Conservation (phyloP, 2,888 invertebrate genomes). For the Tridacna gigas region DNA sequence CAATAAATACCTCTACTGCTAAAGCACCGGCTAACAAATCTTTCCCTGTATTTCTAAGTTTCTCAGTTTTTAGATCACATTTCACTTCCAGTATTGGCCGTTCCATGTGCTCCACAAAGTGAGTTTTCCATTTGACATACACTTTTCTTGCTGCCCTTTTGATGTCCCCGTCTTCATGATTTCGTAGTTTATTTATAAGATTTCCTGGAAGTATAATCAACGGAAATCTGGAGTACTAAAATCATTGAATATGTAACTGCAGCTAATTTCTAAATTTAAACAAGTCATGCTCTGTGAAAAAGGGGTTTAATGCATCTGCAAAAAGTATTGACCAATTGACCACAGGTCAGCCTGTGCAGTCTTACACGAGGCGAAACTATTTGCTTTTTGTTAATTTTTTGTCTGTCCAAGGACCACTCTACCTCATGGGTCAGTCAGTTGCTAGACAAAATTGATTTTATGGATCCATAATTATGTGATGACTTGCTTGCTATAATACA, state of each 20-base stretch:
- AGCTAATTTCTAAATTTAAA: background rate
- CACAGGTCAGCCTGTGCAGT: too few species aligned
- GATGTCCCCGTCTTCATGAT: slow-evolving; percentile 75
- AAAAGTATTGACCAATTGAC: too few species aligned
- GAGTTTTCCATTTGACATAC: slow-evolving; percentile 77
- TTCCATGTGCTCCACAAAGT: slow-evolving; percentile 73
- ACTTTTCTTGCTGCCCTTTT: slow-evolving; percentile 72
- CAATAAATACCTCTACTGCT: slow-evolving; percentile 63
- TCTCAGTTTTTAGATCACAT: slow-evolving; percentile 79
- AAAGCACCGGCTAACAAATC: slow-evolving; percentile 73
- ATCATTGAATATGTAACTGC: too few species aligned
- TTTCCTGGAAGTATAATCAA: slow-evolving; percentile 66
- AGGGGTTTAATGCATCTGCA: too few species aligned
- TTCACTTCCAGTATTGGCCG: slow-evolving; percentile 80
- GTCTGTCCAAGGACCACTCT: too few species aligned
- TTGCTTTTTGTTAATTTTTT: too few species aligned
- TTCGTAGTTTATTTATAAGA: slow-evolving; percentile 75
- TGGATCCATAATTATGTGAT: too few species aligned
- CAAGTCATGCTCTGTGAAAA: too few species aligned
- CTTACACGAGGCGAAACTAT: too few species aligned
- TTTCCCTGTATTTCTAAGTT: slow-evolving; percentile 70
- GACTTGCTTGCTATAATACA: too few species aligned
- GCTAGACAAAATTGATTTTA: too few species aligned
- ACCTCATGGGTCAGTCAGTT: too few species aligned
- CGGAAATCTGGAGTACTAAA: background rate